phyloP scores from a whole-genome alignment of 1,140 invertebrate genomes.

The Helicoverpa armigera region DNA sequence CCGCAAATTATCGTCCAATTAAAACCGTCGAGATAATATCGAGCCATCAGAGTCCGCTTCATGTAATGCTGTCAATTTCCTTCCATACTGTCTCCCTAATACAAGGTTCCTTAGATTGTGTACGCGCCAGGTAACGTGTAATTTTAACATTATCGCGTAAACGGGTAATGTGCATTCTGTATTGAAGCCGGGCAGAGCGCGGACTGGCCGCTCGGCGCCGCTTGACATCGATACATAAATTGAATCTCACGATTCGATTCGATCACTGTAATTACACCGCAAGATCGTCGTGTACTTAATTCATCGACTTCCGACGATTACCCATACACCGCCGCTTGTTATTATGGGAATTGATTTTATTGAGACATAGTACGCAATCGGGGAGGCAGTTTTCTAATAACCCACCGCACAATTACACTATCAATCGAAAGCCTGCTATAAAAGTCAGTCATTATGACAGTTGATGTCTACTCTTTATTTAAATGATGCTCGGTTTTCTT shows the following conservation, averaged over 20 bases:
- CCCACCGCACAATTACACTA: slow-evolving; percentile 47
- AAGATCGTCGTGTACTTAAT: slow-evolving; percentile 62
- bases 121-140: slow-evolving; percentile 53
- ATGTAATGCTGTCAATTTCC: slow-evolving; percentile 39
- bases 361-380: slow-evolving; percentile 55
- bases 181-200: slow-evolving; percentile 39
- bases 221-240: slow-evolving; percentile 69
- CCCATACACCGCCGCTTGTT: slow-evolving; percentile 50
- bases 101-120: slow-evolving; percentile 28
- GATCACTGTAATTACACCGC: slow-evolving; percentile 67
- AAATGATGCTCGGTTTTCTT: slow-evolving; percentile 36
- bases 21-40: slow-evolving; percentile 12
- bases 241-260: slow-evolving; percentile 66
- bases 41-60: background rate
- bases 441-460: slow-evolving; percentile 40
- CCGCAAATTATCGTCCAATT: slow-evolving; percentile 32
- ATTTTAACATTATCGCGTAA: slow-evolving; percentile 64
- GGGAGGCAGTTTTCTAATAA: slow-evolving; percentile 52
- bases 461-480: slow-evolving; percentile 45
- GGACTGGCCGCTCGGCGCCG: slow-evolving; percentile 49
- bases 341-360: slow-evolving; percentile 65
- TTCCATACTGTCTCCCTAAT: slow-evolving; percentile 23
- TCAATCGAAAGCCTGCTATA: slow-evolving; percentile 45
- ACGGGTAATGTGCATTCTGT: slow-evolving; percentile 46
- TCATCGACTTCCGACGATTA: slow-evolving; percentile 65